Percentiles rank a stretch among this genome's conserved stretches.
phyloP scores from a whole-genome alignment of 2,113 vertebrate species.

The Riparia riparia region DNA sequence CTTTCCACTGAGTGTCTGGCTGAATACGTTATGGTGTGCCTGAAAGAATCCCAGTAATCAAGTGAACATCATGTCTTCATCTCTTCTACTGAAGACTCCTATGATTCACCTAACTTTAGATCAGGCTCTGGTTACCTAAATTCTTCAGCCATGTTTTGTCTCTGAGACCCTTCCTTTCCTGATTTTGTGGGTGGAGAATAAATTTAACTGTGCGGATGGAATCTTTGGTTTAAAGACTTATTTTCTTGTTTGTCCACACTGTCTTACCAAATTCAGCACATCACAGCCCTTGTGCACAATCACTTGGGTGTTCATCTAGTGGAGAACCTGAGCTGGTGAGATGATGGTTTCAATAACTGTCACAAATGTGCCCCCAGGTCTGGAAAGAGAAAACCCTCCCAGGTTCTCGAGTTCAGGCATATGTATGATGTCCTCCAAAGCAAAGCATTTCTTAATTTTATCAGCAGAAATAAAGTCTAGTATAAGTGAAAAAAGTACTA shows the following conservation, averaged over 20 bases:
- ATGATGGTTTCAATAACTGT: background rate
- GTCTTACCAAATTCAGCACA: fast-evolving
- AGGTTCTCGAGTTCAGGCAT: background rate
- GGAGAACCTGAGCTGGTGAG: background rate
- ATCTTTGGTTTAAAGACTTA: background rate
- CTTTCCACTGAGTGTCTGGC: background rate
- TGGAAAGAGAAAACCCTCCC: background rate
- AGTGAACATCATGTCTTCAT: background rate
- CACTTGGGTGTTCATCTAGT: background rate
- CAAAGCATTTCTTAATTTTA: background rate
- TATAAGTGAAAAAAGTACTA: background rate
- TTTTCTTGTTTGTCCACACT: background rate
- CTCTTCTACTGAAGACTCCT: background rate
- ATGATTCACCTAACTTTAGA: background rate
- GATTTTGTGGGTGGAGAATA: background rate
- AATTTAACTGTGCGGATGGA: background rate
- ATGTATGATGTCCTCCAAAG: background rate
- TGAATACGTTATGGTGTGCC: background rate
- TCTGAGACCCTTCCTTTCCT: background rate
- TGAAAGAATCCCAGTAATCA: background rate
- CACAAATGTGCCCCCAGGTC: background rate
- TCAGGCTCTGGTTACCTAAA: background rate
- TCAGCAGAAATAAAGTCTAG: background rate
- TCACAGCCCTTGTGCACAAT: background rate
- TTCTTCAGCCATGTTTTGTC: background rate